Evolutionary conservation across 1,140 invertebrate genomes (phyloP).

Genomic region (Drosophila yakuba): DNA sequence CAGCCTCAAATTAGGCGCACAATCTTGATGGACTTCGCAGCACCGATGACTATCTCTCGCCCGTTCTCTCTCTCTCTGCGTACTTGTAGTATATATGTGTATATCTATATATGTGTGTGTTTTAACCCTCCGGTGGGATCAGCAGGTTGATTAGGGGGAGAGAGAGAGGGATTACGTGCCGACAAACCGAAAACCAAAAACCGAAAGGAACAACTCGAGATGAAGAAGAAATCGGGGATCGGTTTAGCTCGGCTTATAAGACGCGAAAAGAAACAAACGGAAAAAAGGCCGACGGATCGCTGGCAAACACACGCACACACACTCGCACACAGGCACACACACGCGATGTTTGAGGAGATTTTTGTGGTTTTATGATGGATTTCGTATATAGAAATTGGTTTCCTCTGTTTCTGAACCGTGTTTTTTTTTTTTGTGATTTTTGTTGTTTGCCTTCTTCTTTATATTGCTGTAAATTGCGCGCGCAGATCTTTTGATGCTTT

Average conservation of each 20-base stretch:
- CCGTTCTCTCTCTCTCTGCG: conserved; percentile 16
- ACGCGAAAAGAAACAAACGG: conserved; percentile 65
- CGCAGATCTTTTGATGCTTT: not conserved
- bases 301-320: conserved; percentile 35
- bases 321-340: conserved; percentile 41
- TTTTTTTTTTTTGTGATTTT: not conserved
- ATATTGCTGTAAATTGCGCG: not conserved
- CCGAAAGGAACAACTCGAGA: conserved; percentile 58
- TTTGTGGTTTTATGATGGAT: conserved; percentile 72
- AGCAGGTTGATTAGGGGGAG: conserved; percentile 73
- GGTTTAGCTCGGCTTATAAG: conserved; percentile 74
- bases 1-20: conserved; percentile 79
- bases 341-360: conserved; percentile 69
- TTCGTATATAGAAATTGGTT: conserved; percentile 33
- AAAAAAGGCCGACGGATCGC: conserved; percentile 57
- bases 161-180: conserved; percentile 71
- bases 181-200: conserved; percentile 11
- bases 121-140: conserved; percentile 62
- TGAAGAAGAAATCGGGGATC: conserved; percentile 42
- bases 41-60: conserved; percentile 27
- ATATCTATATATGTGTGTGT: conserved; percentile 4
- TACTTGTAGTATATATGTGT: not conserved
- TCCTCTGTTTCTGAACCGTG: conserved; percentile 29
- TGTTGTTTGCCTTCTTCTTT: not conserved
- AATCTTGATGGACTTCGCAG: conserved; percentile 73